A percentile compares a stretch with the other conserved stretches of the same genome.
phyloP scores from a whole-genome alignment of 2,888 invertebrate species.

The Emesis castigata region DNA sequence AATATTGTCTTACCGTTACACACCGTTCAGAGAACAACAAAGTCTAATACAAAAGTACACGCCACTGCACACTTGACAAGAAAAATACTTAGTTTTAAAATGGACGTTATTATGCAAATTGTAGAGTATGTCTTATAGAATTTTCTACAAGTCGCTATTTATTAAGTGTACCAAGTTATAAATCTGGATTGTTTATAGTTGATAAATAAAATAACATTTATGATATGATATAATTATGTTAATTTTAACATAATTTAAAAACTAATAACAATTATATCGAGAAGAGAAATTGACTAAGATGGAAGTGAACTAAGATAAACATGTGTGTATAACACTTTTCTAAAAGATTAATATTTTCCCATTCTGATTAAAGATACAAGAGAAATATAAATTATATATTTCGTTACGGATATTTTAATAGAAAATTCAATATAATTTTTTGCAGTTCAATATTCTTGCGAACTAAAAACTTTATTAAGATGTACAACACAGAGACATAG shows the following conservation, averaged over 20 bases:
- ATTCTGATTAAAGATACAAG: too few relatives aligned
- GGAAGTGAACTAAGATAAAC: not conserved
- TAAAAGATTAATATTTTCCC: too few relatives aligned
- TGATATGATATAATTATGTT: too few relatives aligned
- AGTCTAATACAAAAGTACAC: conserved; percentile 12
- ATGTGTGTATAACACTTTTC: too few relatives aligned
- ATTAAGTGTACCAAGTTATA: not conserved
- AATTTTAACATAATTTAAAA: too few relatives aligned
- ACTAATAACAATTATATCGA: not conserved
- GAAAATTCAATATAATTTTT: not conserved
- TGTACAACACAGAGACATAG: not conserved
- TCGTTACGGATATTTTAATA: too few relatives aligned
- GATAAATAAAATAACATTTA: too few relatives aligned
- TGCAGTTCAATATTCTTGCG: not conserved
- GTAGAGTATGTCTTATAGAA: not conserved
- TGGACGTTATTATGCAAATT: conserved; percentile 12
- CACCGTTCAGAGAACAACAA: conserved; percentile 3
- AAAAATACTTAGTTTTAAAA: not conserved
- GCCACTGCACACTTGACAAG: conserved; percentile 8
- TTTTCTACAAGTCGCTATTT: not conserved
- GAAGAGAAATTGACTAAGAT: not conserved
- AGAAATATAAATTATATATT: too few relatives aligned
- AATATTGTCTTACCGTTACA: conserved; percentile 22
- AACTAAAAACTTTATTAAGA: not conserved
- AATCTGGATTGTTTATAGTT: not conserved